These are phyloP conservation scores for Drosophila monieri DNA, from an alignment of 2,888 invertebrate species.

Conservation along the genomic window DNA sequence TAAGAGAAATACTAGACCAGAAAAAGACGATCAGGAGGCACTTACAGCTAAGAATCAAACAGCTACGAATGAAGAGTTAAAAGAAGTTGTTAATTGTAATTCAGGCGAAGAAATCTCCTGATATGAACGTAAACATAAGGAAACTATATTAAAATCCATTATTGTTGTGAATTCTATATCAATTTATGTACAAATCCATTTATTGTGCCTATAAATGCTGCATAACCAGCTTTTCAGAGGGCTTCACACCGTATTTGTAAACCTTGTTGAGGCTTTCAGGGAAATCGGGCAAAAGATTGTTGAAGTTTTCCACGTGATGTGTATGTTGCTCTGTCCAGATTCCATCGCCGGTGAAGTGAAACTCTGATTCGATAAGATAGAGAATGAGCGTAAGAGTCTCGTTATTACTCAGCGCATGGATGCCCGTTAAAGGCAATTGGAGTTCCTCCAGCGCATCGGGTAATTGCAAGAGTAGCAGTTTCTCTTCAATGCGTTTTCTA, in stretches of 20 bases:
- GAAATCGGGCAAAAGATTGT: slow-evolving; percentile 82
- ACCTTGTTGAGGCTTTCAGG: slow-evolving; percentile 80
- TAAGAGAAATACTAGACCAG: background rate
- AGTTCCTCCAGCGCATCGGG: slow-evolving; percentile 69
- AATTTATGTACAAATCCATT: slow-evolving; percentile 37
- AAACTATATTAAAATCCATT: background rate
- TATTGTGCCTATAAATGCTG: slow-evolving; percentile 39
- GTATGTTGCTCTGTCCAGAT: slow-evolving; percentile 86
- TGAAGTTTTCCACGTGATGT: slow-evolving; percentile 82
- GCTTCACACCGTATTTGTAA: slow-evolving; percentile 80
- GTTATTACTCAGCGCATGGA: slow-evolving; percentile 82
- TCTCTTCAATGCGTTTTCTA: slow-evolving; percentile 81
- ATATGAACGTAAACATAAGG: background rate
- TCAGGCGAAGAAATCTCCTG: background rate
- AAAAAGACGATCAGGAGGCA: background rate
- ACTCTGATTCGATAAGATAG: slow-evolving; percentile 89
- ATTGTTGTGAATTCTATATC: background rate
- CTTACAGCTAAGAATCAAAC: background rate
- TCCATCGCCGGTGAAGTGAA: slow-evolving; percentile 91
- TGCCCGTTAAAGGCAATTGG: slow-evolving; percentile 70
- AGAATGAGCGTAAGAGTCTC: slow-evolving; percentile 88
- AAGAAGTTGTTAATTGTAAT: background rate
- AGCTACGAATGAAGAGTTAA: background rate
- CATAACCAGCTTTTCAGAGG: slow-evolving; percentile 57
- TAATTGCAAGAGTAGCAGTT: slow-evolving; percentile 67